Base-by-base conservation (phyloP, 35 echinoderm and acorn worm genomes). In the Diadema setosum region DNA sequence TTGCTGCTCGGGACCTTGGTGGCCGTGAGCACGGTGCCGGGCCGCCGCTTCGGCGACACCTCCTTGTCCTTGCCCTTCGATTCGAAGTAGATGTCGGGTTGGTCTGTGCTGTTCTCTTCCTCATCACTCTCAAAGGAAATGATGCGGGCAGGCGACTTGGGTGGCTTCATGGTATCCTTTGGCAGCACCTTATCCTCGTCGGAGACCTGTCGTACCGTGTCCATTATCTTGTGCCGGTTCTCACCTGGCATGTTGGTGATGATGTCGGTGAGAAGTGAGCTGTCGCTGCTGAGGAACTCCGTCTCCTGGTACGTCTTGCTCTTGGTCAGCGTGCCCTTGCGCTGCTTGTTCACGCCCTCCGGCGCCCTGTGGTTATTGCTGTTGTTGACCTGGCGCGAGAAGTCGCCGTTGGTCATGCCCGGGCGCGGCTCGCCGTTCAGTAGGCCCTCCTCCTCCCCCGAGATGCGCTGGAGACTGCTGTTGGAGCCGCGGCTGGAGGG, bases 401-500 rank as follows among this genome's bases (percentile, higher is more conserved):
- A n/a, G 2, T 18, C 44, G 35, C 73, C 73, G 39, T 78, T 78
- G n/a, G n/a, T n/a, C 73, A 78, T 43, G 73, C 24, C 21, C 1
- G 20, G 33, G 18, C 44, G 39, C 36, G 29, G 30, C 27, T 67
- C 63, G 7, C 63, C 63, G 63, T 67, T 78, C 20, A 35, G 40
- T 21, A 42, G 14, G 40, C 34, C 35, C 35, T 78, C 73, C 5
- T 78, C 73, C 73, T 78, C 73, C n/a, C 44, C 73, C 1, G 40
- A 5, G 35, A 44, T 78, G 4, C 40, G 29, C 73, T 39, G 73
- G 3, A 78, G 39, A 41, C 73, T 78, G 11, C 35, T 42, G 40
- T 36, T 78, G 35, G 73, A 78, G 40, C 73, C 73, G n/a, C 37
- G 73, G 44, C 73, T 78, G 35, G 73, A 78, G 8, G 73, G 73